Percentiles rank a stretch among this genome's conserved stretches.
Conservation (phyloP, 1,140 invertebrate species). For the Drosophila sproati region DNA sequence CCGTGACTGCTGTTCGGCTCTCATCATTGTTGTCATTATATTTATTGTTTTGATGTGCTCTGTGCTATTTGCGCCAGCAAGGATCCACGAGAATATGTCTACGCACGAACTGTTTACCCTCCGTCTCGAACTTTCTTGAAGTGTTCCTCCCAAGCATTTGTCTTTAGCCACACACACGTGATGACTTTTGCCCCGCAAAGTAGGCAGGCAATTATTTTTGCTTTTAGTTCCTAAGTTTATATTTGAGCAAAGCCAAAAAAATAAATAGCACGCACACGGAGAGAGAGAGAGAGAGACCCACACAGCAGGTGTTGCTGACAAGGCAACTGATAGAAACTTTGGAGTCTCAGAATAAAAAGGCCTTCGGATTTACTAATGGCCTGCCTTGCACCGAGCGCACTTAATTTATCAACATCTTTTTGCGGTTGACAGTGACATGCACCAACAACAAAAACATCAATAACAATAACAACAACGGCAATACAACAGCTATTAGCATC, state of each 20-base stretch:
- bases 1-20: constrained; percentile 18
- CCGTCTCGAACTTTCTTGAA: not conserved
- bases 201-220: constrained; percentile 49
- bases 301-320: constrained; percentile 59
- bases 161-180: constrained; percentile 24
- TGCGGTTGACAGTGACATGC: constrained; percentile 63
- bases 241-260: constrained; percentile 14
- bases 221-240: constrained; percentile 29
- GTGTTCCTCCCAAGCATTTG: constrained; percentile 20
- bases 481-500: constrained; percentile 16
- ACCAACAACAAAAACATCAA: constrained; percentile 16
- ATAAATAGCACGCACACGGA: constrained; percentile 37
- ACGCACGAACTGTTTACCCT: not conserved
- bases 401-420: constrained; percentile 69
- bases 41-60: constrained; percentile 42
- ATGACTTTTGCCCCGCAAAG: constrained; percentile 15
- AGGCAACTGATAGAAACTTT: constrained; percentile 21
- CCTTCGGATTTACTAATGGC: constrained; percentile 49
- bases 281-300: not conserved
- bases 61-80: not conserved
- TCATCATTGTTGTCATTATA: constrained; percentile 50
- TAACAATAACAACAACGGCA: constrained; percentile 1
- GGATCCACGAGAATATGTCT: constrained; percentile 3
- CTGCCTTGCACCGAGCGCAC: constrained; percentile 44
- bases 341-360: constrained; percentile 2